phyloP scores from a whole-genome alignment of 2,888 invertebrate genomes.

The Leptinotarsa haldemani region DNA sequence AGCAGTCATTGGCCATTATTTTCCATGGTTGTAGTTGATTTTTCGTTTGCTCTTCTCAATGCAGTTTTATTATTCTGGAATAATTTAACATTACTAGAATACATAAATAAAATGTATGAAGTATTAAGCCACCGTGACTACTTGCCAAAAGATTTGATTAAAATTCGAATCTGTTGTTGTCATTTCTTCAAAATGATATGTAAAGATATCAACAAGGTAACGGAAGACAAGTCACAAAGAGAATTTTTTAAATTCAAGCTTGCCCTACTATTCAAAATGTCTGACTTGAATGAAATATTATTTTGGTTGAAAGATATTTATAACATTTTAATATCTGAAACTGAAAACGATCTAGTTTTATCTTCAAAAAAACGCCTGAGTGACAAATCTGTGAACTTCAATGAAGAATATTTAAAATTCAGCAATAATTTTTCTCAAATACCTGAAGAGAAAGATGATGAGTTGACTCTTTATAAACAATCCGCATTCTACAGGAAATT shows the following conservation, averaged over 20 bases:
- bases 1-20: background rate
- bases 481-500: background rate
- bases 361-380: background rate
- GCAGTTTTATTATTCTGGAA: conserved; percentile 12
- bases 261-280: conserved; percentile 1
- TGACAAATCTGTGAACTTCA: background rate
- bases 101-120: conserved; percentile 3
- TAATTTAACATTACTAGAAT: background rate
- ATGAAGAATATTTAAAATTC: background rate
- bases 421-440: background rate
- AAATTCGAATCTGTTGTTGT: conserved; percentile 12
- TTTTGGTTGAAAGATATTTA: background rate
- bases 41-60: background rate
- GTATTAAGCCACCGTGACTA: too few species aligned
- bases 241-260: conserved; percentile 8
- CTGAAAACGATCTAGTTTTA: background rate
- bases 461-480: background rate
- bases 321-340: background rate
- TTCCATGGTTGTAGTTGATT: background rate
- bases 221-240: background rate
- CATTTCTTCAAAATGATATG: conserved; percentile 15
- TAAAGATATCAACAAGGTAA: conserved; percentile 12
- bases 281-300: background rate
- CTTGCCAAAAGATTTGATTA: background rate
- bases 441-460: background rate